Base-by-base conservation (phyloP, 2,888 invertebrate genomes). In the Pseudanteris insignis region DNA sequence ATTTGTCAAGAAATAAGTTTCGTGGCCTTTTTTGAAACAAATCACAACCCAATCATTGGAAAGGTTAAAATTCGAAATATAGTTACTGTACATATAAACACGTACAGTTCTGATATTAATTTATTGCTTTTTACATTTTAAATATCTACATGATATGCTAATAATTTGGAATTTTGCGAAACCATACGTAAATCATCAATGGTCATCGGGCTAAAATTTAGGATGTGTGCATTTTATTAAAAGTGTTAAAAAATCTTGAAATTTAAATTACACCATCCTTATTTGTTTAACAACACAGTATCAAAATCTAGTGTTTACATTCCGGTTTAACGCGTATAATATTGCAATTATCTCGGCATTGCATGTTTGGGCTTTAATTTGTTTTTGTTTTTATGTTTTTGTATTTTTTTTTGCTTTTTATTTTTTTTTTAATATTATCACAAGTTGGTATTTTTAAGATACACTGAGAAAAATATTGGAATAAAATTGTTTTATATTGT, bases 111-210 rank as follows among this genome's bases (percentile, higher is more conserved):
- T 51, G 36, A 51, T 59, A 46, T 46, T 32, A 28, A 33, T 47
- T 44, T 25, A 51, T 47, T 41, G 34, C 32, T 41, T 46, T 59
- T 51, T 51, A 51, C 44, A 40, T 40, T 40, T 34, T 46, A 37
- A 40, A 38, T 46, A 37, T 58, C 58, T 58, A 58, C 46, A 47
- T 59, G 59, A 59, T 59, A 59, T 59, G 59, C 59, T 59, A 59
- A 51, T 21, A 58, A 51, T 44, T 58, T 44, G 12, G 18, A 46
- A 51, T 46, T 38, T n/a, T n/a, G n/a, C 18, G n/a, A 50, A 44
- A 29, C 8, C 12, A 18, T 9, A 12, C 18, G 18, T 18, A 18
- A 18, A n/a, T n/a, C n/a, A n/a, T n/a, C n/a, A n/a, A n/a, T n/a
- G n/a, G n/a, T n/a, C n/a, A n/a, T n/a, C n/a, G n/a, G n/a, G n/a